Evolutionary conservation across 2,888 invertebrate species (phyloP).

Genomic region (Palloptera scutellata): DNA sequence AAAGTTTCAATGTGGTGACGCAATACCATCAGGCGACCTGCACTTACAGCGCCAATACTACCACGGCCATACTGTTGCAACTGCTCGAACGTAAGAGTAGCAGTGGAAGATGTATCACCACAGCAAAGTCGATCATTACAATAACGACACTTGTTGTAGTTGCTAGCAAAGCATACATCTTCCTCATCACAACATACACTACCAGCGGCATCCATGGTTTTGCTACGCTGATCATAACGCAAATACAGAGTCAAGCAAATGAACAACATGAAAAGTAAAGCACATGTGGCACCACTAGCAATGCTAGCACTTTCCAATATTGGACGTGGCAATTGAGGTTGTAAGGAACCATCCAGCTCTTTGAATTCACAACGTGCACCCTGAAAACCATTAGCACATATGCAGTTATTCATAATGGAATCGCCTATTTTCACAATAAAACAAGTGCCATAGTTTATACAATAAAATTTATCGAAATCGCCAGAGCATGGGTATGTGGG

Average conservation of each 20-base stretch:
- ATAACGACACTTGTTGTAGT: slow-evolving; percentile 20
- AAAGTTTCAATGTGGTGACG: slow-evolving; percentile 47
- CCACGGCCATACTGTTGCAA: background rate
- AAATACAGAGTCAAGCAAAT: slow-evolving; percentile 69
- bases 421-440: slow-evolving; percentile 94
- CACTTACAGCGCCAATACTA: slow-evolving; percentile 11
- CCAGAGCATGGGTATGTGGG: slow-evolving; percentile 92
- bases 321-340: slow-evolving; percentile 74
- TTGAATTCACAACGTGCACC: slow-evolving; percentile 96
- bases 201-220: background rate
- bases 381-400: slow-evolving; percentile 93
- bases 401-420: slow-evolving; percentile 92
- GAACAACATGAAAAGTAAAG: slow-evolving; percentile 69
- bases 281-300: slow-evolving; percentile 78
- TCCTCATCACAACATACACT: slow-evolving; percentile 11
- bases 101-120: slow-evolving; percentile 4
- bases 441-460: slow-evolving; percentile 93
- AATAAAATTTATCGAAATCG: slow-evolving; percentile 93
- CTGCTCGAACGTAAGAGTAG: slow-evolving; percentile 10
- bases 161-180: background rate
- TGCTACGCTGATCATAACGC: slow-evolving; percentile 57
- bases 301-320: slow-evolving; percentile 84
- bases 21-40: slow-evolving; percentile 34
- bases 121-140: slow-evolving; percentile 41
- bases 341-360: slow-evolving; percentile 94